Conservation (phyloP, 2,113 vertebrate genomes). For the Nesogale talazaci region DNA sequence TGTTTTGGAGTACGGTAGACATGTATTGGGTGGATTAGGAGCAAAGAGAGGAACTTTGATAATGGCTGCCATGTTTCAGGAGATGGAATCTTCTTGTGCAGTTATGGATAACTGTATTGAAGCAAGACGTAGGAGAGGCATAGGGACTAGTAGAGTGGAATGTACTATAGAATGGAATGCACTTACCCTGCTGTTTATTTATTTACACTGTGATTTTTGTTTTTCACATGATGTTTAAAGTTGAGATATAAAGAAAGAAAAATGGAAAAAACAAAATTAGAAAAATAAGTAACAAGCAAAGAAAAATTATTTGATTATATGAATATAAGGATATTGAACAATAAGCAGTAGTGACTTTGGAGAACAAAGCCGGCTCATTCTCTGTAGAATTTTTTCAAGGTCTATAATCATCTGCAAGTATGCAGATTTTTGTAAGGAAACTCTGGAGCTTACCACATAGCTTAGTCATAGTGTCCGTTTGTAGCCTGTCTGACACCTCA, state of each 20-base stretch:
- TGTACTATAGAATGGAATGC: background rate
- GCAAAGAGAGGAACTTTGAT: background rate
- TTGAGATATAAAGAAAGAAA: conserved; percentile 19
- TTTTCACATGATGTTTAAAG: conserved; percentile 47
- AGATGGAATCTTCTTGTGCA: background rate
- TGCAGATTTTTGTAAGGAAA: background rate
- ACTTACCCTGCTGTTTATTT: conserved; percentile 13
- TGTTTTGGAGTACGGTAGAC: conserved; percentile 8
- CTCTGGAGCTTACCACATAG: too few species aligned
- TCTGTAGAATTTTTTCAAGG: conserved; percentile 14
- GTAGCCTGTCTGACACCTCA: too few species aligned
- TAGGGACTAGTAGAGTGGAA: background rate
- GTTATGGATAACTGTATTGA: background rate
- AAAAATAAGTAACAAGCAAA: conserved; percentile 1
- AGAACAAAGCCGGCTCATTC: conserved; percentile 28
- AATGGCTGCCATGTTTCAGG: background rate
- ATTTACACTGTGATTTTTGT: conserved; percentile 34
- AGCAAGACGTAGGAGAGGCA: background rate
- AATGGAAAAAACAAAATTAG: conserved; percentile 20
- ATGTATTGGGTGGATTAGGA: background rate
- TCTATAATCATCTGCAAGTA: background rate
- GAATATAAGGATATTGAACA: conserved; percentile 9
- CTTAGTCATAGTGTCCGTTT: too few species aligned
- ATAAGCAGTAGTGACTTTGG: background rate
- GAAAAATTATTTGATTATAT: background rate